phyloP scores from a whole-genome alignment of 1,140 invertebrate genomes.

The Matsumurasca onukii region DNA sequence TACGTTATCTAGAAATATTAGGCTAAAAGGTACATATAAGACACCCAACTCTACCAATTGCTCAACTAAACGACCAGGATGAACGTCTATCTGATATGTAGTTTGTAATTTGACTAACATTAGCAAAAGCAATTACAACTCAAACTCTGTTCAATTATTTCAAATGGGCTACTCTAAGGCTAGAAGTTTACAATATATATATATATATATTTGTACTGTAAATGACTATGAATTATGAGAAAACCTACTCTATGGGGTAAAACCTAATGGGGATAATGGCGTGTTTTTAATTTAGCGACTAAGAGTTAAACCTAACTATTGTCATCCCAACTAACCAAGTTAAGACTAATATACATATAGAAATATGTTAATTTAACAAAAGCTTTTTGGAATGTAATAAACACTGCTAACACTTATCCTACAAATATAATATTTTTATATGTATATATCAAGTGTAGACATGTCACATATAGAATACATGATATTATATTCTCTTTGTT shows the following conservation, averaged over 20 bases:
- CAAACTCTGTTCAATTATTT: no score
- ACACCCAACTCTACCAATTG: conserved; percentile 14
- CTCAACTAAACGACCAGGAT: conserved; percentile 11
- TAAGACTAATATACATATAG: not conserved
- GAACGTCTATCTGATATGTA: conserved; percentile 13
- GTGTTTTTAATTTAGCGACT: conserved; percentile 1
- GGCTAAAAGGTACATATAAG: conserved; percentile 26
- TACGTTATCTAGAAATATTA: conserved; percentile 8
- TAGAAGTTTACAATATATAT: no score
- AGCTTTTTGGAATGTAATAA: conserved; percentile 19
- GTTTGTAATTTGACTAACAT: conserved; percentile 19
- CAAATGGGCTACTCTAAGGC: no score
- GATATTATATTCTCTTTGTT: conserved; percentile 8
- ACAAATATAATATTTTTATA: conserved; percentile 20
- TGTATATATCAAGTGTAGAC: not conserved
- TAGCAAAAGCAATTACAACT: conserved; percentile 1
- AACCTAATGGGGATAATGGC: not conserved
- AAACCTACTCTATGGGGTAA: conserved; percentile 8
- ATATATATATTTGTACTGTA: conserved; percentile 19
- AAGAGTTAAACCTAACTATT: conserved; percentile 20
- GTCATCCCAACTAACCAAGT: conserved; percentile 5
- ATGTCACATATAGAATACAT: not conserved
- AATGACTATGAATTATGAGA: conserved; percentile 15
- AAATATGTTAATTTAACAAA: conserved; percentile 13
- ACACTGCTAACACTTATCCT: conserved; percentile 23